phyloP scores from a whole-genome alignment of 2,113 vertebrate genomes.

The Prunella fulvescens region DNA sequence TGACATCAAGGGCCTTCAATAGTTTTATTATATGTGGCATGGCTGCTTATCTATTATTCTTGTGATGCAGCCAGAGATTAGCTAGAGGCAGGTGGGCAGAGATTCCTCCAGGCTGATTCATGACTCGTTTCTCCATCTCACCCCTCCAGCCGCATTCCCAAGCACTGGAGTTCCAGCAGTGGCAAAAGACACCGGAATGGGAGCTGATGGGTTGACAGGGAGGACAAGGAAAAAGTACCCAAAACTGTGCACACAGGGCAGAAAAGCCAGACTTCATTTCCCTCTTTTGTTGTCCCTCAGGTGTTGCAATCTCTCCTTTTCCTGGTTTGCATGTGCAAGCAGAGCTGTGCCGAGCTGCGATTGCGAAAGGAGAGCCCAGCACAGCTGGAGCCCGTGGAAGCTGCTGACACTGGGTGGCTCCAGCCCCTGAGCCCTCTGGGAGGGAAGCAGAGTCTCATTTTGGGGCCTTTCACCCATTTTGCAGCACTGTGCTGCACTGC shows the following conservation, averaged over 20 bases:
- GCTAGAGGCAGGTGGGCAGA: neutral
- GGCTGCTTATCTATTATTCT: slow-evolving; percentile 49
- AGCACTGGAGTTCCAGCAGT: neutral
- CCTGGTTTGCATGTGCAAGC: slow-evolving; percentile 49
- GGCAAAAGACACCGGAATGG: neutral
- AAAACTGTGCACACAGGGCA: neutral
- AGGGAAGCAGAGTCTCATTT: neutral
- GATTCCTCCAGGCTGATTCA: slow-evolving; percentile 51
- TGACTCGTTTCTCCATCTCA: neutral
- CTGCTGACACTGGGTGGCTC: neutral
- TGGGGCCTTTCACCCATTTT: neutral
- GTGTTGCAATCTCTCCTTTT: slow-evolving; percentile 37
- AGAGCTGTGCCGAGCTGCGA: neutral
- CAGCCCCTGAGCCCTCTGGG: neutral
- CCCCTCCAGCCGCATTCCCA: neutral
- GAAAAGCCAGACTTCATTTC: slow-evolving; percentile 15
- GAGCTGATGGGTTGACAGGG: neutral
- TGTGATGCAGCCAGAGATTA: slow-evolving; percentile 59
- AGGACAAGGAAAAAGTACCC: neutral
- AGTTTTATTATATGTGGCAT: slow-evolving; percentile 38
- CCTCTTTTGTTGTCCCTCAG: slow-evolving; percentile 6
- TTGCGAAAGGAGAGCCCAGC: slow-evolving; percentile 33
- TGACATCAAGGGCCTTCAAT: slow-evolving; percentile 37
- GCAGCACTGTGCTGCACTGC: rapidly evolving
- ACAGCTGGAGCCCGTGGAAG: rapidly evolving